These are phyloP conservation scores for Megaceryle alcyon DNA, from an alignment of 2,797 vertebrate species.

Conservation along the genomic window DNA sequence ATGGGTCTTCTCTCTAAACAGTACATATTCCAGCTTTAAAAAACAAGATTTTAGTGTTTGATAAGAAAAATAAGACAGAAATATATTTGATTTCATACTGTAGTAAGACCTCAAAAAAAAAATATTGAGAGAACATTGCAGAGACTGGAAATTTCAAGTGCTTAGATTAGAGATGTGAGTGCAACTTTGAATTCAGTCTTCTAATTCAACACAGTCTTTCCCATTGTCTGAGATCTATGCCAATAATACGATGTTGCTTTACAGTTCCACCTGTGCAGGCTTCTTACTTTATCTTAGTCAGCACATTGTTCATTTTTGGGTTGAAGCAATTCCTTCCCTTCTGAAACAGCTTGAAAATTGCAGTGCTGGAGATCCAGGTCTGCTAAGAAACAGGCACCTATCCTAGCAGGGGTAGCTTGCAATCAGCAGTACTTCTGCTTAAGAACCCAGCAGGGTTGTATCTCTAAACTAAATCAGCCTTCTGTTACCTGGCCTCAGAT, in stretches of 20 bases:
- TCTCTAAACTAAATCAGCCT: not conserved
- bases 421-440: not conserved
- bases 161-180: not conserved
- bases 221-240: not conserved
- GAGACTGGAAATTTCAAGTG: not conserved
- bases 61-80: not conserved
- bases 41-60: not conserved
- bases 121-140: not conserved
- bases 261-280: not conserved
- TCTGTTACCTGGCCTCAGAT: not conserved
- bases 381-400: not conserved
- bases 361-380: not conserved
- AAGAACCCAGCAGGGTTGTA: not conserved
- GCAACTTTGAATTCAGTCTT: not conserved
- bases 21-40: not conserved
- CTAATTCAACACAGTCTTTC: no score
- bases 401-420: not conserved
- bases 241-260: not conserved
- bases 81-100: not conserved
- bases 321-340: not conserved
- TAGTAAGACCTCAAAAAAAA: not conserved
- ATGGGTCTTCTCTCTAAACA: not conserved
- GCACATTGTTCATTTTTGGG: not conserved
- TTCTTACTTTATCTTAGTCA: not conserved
- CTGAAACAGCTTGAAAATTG: not conserved